A percentile compares a stretch with the other conserved stretches of the same genome.
These are phyloP conservation scores for Rhagoletis zephyria DNA, from an alignment of 1,140 invertebrate genomes.

Conservation along the genomic window DNA sequence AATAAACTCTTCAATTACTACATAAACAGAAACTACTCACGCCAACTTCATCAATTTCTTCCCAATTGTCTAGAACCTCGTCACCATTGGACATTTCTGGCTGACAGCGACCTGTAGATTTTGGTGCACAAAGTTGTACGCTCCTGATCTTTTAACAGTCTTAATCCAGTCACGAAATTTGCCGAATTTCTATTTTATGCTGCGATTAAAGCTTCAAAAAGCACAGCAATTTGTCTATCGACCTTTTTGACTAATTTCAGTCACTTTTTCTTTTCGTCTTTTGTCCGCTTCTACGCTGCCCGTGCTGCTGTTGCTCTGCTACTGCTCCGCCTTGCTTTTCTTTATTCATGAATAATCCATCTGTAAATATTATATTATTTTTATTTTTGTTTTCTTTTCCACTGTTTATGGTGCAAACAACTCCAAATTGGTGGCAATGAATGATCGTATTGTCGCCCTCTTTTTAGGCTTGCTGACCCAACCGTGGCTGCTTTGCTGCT, in stretches of 20 bases:
- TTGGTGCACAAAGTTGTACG: neutral
- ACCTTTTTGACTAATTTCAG: neutral
- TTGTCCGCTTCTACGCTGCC: conserved; percentile 42
- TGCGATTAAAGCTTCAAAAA: neutral
- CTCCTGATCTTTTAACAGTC: neutral
- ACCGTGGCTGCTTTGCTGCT: neutral
- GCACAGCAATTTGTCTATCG: conserved; percentile 11
- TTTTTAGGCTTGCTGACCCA: neutral
- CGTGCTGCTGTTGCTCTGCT: conserved; percentile 54
- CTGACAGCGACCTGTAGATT: neutral
- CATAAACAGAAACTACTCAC: conserved; percentile 71
- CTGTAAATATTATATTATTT: neutral
- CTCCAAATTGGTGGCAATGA: neutral
- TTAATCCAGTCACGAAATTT: neutral
- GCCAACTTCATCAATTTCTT: conserved; percentile 85
- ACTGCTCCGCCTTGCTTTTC: conserved; percentile 54
- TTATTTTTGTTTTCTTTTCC: neutral
- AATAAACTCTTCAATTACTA: neutral
- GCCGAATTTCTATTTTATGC: neutral
- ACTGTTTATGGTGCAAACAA: neutral
- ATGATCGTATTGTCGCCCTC: neutral
- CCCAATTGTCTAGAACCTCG: conserved; percentile 85
- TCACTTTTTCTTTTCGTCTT: neutral
- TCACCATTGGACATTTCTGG: conserved; percentile 75
- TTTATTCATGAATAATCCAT: conserved; percentile 51